These are phyloP conservation scores for Knipowitschia caucasica DNA, from an alignment of 2,797 vertebrate genomes.

Conservation along the genomic window DNA sequence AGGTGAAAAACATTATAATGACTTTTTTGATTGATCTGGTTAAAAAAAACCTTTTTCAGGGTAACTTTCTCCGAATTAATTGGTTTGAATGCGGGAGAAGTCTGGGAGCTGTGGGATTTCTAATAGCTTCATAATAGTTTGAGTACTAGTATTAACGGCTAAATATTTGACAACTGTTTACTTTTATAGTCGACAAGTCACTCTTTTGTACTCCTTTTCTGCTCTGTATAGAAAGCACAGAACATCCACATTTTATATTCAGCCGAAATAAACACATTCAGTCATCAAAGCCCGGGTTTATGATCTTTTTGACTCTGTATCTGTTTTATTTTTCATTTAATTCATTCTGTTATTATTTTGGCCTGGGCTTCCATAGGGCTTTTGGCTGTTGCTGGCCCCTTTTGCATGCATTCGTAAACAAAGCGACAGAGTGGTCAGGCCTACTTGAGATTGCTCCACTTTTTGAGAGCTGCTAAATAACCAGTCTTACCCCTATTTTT, in stretches of 20 bases:
- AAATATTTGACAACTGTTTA: no score
- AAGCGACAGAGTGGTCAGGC: constrained; percentile 66
- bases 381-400: constrained; percentile 53
- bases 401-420: constrained; percentile 71
- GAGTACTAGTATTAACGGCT: no score
- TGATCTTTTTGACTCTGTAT: not conserved
- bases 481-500: constrained; percentile 35
- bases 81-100: no score
- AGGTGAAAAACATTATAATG: no score
- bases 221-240: not conserved
- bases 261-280: constrained; percentile 7
- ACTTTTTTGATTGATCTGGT: no score
- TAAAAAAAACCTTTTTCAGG: no score
- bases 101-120: no score
- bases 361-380: constrained; percentile 12
- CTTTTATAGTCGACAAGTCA: constrained; percentile 14
- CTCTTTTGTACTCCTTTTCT: not conserved
- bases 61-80: no score
- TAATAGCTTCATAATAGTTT: not conserved
- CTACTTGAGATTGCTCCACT: constrained; percentile 76
- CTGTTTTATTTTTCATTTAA: constrained; percentile 15
- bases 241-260: not conserved
- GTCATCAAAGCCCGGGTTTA: not conserved
- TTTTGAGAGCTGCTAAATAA: constrained; percentile 67
- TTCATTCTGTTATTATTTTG: constrained; percentile 27